phyloP scores from a whole-genome alignment of 2,888 invertebrate genomes.

The Tanytarsus gracilentus region DNA sequence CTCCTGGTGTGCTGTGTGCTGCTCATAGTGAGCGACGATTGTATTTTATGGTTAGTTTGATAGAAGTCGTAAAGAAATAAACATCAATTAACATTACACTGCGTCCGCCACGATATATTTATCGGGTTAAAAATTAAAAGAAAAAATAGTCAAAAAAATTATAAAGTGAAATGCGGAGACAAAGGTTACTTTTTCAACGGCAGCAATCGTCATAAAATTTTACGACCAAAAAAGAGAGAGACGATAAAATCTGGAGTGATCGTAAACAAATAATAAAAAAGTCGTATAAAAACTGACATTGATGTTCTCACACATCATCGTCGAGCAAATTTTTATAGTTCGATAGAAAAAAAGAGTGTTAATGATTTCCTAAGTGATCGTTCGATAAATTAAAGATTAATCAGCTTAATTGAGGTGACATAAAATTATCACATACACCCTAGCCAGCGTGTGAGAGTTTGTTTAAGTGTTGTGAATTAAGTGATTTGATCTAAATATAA shows the following conservation, averaged over 20 bases:
- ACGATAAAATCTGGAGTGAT: slow-evolving; percentile 21
- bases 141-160: neutral
- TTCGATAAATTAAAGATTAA: slow-evolving; percentile 11
- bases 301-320: slow-evolving; percentile 2
- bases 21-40: slow-evolving; percentile 9
- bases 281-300: slow-evolving; percentile 21
- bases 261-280: slow-evolving; percentile 27
- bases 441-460: too few relatives aligned
- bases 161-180: neutral
- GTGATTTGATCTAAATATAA: neutral
- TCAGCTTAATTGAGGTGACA: neutral
- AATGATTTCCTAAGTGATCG: slow-evolving; percentile 8
- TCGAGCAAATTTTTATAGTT: too few relatives aligned
- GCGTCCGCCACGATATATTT: neutral
- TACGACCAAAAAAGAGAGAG: neutral
- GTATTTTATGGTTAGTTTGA: slow-evolving; percentile 47
- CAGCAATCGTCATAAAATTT: slow-evolving; percentile 13
- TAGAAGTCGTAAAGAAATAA: slow-evolving; percentile 47
- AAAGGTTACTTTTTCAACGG: neutral
- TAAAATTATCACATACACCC: neutral
- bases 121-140: neutral
- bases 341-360: slow-evolving; percentile 5
- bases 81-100: slow-evolving; percentile 36
- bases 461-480: neutral
- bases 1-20: neutral